phyloP scores from a whole-genome alignment of 2,113 vertebrate genomes.

The Emydocephalus ijimae region DNA sequence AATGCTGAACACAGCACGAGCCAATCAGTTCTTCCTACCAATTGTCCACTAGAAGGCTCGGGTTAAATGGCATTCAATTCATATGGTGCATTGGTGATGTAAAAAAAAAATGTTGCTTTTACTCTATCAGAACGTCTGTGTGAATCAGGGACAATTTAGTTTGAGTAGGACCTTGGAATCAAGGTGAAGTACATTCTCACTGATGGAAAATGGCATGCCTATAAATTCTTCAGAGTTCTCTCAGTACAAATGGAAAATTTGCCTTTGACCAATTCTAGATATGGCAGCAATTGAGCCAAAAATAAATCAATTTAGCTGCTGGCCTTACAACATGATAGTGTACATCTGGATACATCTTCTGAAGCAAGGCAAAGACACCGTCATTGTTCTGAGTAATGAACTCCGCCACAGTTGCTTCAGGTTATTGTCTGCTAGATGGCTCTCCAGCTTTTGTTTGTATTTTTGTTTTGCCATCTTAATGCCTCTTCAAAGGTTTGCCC shows the following conservation, averaged over 20 bases:
- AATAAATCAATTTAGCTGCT: background rate
- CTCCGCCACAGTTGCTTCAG: too few species aligned
- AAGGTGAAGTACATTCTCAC: background rate
- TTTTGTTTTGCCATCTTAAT: too few species aligned
- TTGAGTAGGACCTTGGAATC: background rate
- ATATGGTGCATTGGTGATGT: background rate
- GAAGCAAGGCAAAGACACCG: background rate
- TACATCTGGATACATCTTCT: background rate
- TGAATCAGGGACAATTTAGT: background rate
- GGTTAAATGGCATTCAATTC: background rate
- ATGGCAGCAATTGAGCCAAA: background rate
- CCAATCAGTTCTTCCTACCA: background rate
- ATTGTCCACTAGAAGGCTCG: background rate
- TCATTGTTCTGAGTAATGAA: too few species aligned
- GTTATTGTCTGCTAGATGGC: too few species aligned
- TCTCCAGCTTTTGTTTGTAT: too few species aligned
- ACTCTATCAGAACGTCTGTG: background rate
- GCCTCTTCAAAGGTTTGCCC: too few species aligned
- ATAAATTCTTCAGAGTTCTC: background rate
- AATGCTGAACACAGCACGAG: background rate
- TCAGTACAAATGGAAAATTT: background rate
- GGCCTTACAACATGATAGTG: background rate
- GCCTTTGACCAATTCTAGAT: background rate
- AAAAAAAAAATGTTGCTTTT: background rate
- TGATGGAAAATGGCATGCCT: background rate